Evolutionary conservation across 64 coral and sea anemone genomes (phyloP).

Genomic region (Catalaphyllia jardinei): DNA sequence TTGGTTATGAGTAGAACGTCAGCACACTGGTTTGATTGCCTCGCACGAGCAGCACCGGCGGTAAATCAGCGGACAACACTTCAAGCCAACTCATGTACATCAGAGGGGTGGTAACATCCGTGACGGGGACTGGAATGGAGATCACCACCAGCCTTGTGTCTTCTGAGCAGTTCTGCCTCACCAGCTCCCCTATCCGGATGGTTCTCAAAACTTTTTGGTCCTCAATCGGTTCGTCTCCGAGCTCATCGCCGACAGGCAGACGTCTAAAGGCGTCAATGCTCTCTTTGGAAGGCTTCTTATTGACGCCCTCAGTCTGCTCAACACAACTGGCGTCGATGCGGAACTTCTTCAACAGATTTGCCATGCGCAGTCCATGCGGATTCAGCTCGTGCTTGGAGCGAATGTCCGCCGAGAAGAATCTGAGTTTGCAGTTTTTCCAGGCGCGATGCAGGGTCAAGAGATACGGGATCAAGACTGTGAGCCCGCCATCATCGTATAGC

Average conservation of each 20-base stretch:
- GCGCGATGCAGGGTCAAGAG: conserved; percentile 71
- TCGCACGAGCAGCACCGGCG: conserved; percentile 76
- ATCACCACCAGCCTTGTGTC: conserved; percentile 83
- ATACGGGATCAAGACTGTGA: conserved; percentile 79
- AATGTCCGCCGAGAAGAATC: conserved; percentile 74
- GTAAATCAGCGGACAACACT: conserved; percentile 67
- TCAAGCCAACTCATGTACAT: conserved; percentile 98
- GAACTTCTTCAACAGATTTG: conserved; percentile 86
- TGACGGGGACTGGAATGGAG: conserved; percentile 82
- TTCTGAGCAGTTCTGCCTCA: conserved; percentile 59
- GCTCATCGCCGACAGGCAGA: conserved; percentile 48
- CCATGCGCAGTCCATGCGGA: conserved; percentile 61
- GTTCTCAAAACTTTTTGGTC: conserved; percentile 80
- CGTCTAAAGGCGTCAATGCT: conserved; percentile 79
- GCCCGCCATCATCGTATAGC: conserved; percentile 86
- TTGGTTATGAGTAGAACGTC: conserved; percentile 87
- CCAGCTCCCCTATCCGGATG: conserved; percentile 86
- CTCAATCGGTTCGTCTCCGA: conserved; percentile 52
- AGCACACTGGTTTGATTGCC: conserved; percentile 92
- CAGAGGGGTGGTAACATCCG: conserved; percentile 59
- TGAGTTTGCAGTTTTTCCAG: conserved; percentile 77
- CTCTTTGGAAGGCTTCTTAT: conserved; percentile 60
- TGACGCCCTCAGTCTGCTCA: conserved; percentile 46
- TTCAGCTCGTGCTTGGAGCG: conserved; percentile 69
- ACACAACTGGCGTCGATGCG: conserved; percentile 76